A percentile compares a stretch with the other conserved stretches of the same genome.
These are phyloP conservation scores for Saccostrea cuccullata DNA, from an alignment of 1,140 invertebrate species.

Conservation along the genomic window DNA sequence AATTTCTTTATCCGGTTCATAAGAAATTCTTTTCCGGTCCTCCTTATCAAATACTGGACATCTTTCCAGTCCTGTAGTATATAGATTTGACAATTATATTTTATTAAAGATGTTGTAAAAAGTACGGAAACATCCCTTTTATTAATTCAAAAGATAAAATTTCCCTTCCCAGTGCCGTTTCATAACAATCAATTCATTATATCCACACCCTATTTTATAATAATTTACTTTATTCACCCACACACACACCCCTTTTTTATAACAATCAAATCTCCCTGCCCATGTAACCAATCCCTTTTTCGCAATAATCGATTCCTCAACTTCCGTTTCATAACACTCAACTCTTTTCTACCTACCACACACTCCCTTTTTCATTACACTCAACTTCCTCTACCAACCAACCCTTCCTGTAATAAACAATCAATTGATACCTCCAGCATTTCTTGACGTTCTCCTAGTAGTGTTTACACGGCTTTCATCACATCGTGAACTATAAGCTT, in stretches of 20 bases:
- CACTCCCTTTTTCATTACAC: neutral
- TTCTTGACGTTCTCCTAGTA: constrained; percentile 59
- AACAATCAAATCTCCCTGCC: no score
- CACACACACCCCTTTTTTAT: no score
- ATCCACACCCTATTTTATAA: no score
- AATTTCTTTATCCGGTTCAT: constrained; percentile 59
- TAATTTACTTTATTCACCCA: no score
- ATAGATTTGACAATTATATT: neutral
- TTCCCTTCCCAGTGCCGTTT: no score
- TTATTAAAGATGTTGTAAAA: no score
- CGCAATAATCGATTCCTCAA: neutral
- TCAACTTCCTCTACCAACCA: neutral
- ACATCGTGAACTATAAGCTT: constrained; percentile 60
- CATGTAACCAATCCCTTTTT: neutral
- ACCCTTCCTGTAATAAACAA: neutral
- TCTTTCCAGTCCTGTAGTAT: constrained; percentile 61
- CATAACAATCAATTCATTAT: no score
- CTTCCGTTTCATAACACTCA: no score
- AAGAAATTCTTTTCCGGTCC: constrained; percentile 59
- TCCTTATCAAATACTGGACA: constrained; percentile 60
- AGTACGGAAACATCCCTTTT: no score
- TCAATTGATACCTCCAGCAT: constrained; percentile 50
- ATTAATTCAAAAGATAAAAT: no score
- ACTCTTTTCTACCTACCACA: no score
- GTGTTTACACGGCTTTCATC: constrained; percentile 63